Evolutionary conservation across 2,888 invertebrate genomes (phyloP).

Genomic region (Polydesmus complanatus): DNA sequence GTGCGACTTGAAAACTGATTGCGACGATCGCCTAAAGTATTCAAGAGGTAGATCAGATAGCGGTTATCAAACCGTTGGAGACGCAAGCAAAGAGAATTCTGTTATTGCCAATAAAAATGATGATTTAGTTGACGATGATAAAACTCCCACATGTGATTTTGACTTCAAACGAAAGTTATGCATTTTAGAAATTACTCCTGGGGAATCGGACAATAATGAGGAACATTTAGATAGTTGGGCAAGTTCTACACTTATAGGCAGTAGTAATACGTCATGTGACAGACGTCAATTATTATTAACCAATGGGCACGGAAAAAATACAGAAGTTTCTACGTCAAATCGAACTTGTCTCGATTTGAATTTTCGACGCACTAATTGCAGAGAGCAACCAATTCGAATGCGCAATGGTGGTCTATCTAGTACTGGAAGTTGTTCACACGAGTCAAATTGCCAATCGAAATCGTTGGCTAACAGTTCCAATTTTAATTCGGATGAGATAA

Average conservation of each 20-base stretch:
- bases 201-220: background rate
- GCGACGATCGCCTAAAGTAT: background rate
- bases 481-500: background rate
- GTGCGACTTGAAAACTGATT: background rate
- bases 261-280: background rate
- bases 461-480: background rate
- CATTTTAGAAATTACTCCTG: background rate
- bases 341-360: background rate
- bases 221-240: background rate
- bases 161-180: background rate
- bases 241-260: background rate
- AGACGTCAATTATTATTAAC: too few relatives aligned
- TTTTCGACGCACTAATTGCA: background rate
- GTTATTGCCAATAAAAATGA: conserved; percentile 4
- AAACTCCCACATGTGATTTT: background rate
- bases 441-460: background rate
- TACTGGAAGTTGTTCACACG: background rate
- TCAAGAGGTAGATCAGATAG: conserved; percentile 18
- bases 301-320: too few relatives aligned
- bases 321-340: too few relatives aligned
- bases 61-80: conserved; percentile 19
- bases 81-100: conserved; percentile 10
- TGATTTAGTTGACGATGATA: conserved; percentile 4
- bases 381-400: background rate
- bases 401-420: background rate